These are phyloP conservation scores for Leucophenga montana DNA, from an alignment of 2,888 invertebrate species.

Conservation along the genomic window DNA sequence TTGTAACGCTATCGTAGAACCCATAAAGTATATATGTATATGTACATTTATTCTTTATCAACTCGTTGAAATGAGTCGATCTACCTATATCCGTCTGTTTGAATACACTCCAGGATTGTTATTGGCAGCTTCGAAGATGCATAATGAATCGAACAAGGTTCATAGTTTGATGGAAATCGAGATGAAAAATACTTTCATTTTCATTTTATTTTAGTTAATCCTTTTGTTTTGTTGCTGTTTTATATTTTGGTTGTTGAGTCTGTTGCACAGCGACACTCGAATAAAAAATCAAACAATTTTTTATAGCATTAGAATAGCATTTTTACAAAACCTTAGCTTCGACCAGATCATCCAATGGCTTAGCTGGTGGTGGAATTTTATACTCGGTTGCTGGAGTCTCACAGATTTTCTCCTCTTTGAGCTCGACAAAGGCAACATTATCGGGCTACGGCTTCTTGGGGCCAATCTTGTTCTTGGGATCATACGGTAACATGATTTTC, in stretches of 20 bases:
- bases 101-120: no score
- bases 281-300: slow-evolving; percentile 30
- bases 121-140: no score
- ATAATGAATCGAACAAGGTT: no score
- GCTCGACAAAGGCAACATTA: slow-evolving; percentile 96
- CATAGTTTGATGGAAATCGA: no score
- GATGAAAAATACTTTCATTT: no score
- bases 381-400: slow-evolving; percentile 73
- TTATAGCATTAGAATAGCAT: slow-evolving; percentile 49
- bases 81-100: no score
- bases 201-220: no score
- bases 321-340: slow-evolving; percentile 69
- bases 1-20: no score
- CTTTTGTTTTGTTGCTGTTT: no score
- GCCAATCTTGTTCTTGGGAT: slow-evolving; percentile 96
- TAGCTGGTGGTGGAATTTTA: slow-evolving; percentile 70
- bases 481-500: slow-evolving; percentile 99
- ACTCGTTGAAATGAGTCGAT: no score
- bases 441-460: slow-evolving; percentile 98
- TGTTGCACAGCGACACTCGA: not conserved
- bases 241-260: not conserved
- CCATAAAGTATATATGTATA: no score
- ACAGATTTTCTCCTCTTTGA: slow-evolving; percentile 90
- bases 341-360: slow-evolving; percentile 66
- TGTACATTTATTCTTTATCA: no score